Evolutionary conservation across 2,113 vertebrate genomes (phyloP).

Genomic region (Notarius lentiginosus): DNA sequence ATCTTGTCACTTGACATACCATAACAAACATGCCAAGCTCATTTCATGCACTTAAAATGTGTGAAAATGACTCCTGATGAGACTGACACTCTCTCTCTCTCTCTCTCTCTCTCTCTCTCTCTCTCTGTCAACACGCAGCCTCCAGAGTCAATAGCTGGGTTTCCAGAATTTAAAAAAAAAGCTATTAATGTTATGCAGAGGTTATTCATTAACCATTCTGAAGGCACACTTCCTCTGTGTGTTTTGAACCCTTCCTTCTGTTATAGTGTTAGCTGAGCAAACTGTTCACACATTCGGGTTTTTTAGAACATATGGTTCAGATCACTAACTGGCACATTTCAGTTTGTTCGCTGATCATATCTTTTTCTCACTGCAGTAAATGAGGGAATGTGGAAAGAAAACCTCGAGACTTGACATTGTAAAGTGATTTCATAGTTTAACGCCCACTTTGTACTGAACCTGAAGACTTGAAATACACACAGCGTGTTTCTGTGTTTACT

Average conservation of each 20-base stretch:
- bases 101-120: slow-evolving; percentile 5
- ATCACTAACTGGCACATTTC: slow-evolving; percentile 7
- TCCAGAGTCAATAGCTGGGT: slow-evolving; percentile 45
- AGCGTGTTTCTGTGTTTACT: neutral
- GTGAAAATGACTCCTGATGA: slow-evolving; percentile 35
- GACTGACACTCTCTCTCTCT: slow-evolving; percentile 7
- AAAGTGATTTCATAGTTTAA: neutral
- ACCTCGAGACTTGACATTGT: neutral
- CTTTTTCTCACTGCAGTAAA: neutral
- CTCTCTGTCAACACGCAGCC: slow-evolving; percentile 40
- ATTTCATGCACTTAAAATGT: slow-evolving; percentile 58
- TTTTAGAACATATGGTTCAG: slow-evolving; percentile 16
- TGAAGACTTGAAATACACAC: neutral
- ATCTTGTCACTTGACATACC: slow-evolving; percentile 60
- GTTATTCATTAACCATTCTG: slow-evolving; percentile 51
- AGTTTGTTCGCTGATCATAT: neutral
- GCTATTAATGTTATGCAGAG: slow-evolving; percentile 39
- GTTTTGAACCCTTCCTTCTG: slow-evolving; percentile 15
- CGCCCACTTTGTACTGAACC: neutral
- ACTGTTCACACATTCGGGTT: slow-evolving; percentile 33
- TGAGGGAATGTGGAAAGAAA: neutral
- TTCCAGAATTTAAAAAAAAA: slow-evolving; percentile 31
- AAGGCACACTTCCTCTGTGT: slow-evolving; percentile 40
- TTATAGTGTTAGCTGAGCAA: slow-evolving; percentile 44
- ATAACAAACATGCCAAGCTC: slow-evolving; percentile 53